Conservation (phyloP, 2,888 invertebrate species). For the Lithosia quadra region DNA sequence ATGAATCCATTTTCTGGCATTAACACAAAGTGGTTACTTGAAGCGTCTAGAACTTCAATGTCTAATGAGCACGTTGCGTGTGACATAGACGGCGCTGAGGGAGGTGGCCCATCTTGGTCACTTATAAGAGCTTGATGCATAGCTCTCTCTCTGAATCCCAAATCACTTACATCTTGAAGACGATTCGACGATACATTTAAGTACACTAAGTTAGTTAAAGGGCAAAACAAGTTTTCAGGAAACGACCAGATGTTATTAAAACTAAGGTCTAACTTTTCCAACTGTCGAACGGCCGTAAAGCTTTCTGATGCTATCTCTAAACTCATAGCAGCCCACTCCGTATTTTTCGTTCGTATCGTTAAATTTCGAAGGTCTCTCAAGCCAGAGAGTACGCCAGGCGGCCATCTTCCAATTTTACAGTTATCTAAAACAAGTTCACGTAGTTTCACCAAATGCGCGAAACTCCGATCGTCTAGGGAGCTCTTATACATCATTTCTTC, state of each 20-base stretch:
- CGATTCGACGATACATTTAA: slow-evolving; percentile 96
- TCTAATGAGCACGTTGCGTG: slow-evolving; percentile 91
- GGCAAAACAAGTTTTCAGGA: slow-evolving; percentile 94
- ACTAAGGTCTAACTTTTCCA: slow-evolving; percentile 94
- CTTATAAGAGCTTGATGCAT: slow-evolving; percentile 89
- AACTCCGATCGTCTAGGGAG: slow-evolving; percentile 91
- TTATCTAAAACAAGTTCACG: slow-evolving; percentile 93
- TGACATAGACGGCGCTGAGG: slow-evolving; percentile 75
- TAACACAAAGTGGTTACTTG: slow-evolving; percentile 94
- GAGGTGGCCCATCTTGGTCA: slow-evolving; percentile 84
- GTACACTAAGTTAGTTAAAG: slow-evolving; percentile 91
- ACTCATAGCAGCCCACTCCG: slow-evolving; percentile 94
- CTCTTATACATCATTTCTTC: slow-evolving; percentile 93
- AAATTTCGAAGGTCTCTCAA: slow-evolving; percentile 94
- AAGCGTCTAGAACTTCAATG: slow-evolving; percentile 93
- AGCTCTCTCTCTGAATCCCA: slow-evolving; percentile 93
- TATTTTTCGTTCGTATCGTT: slow-evolving; percentile 94
- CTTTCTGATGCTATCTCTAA: slow-evolving; percentile 93
- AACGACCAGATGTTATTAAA: slow-evolving; percentile 96
- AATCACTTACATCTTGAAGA: slow-evolving; percentile 94
- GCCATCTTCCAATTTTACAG: slow-evolving; percentile 95
- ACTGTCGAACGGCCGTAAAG: slow-evolving; percentile 91
- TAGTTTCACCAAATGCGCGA: slow-evolving; percentile 92
- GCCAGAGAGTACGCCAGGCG: slow-evolving; percentile 92
- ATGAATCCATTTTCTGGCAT: slow-evolving; percentile 94